Base-by-base conservation (phyloP, 1,140 invertebrate species). In the Gonioctena quinquepunctata region DNA sequence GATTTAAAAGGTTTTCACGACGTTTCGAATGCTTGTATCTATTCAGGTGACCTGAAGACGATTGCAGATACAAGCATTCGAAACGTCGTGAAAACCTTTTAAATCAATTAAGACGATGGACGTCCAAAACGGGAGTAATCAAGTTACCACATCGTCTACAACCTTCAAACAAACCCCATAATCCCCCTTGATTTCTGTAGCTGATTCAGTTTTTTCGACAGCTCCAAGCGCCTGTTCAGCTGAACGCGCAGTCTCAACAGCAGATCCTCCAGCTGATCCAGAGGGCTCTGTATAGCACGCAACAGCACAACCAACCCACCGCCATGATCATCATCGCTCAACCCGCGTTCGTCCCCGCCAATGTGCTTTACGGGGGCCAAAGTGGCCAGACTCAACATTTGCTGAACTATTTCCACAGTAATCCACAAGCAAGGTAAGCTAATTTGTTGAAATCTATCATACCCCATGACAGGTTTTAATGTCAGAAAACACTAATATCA, bases 301-400 rank as follows among this genome's bases (percentile, higher is more conserved):
- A 66, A 23, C 48, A 66, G 50, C 22, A 26, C 18, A 66, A 66
- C 11, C 48, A 54, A 48, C 63, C 63, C 13, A 27, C 63, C 21
- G 73, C 79, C 13, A 80, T 78, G 77, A 65, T 81, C 21, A 76
- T 81, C 42, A 75, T 81, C 28, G 77, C 79, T 25, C 79, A 81
- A 66, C 78, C 79, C 6, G 72, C 78, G 1, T 69, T 65, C 5
- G 50, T 79, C 7, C 77, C 78, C 1, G 68, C 71, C 8, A 69
- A 72, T 23, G 28, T 66, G 27, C 49, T 75, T n/a, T 60, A 67
- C n/a, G 19, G 65, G 19, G 23, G 74, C 7, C 69, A 61, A 26
- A 68, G 26, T 42, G 69, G 61, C 3, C 57, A 62, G 25, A 62
- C 52, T 13, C 77, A 80, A 57, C 77, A 77, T 57, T 52, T 81